Evolutionary conservation across 2,797 vertebrate species (phyloP), one percentile per base, ranked within the genome.

Genomic region (Hyperoplus immaculatus): DNA sequence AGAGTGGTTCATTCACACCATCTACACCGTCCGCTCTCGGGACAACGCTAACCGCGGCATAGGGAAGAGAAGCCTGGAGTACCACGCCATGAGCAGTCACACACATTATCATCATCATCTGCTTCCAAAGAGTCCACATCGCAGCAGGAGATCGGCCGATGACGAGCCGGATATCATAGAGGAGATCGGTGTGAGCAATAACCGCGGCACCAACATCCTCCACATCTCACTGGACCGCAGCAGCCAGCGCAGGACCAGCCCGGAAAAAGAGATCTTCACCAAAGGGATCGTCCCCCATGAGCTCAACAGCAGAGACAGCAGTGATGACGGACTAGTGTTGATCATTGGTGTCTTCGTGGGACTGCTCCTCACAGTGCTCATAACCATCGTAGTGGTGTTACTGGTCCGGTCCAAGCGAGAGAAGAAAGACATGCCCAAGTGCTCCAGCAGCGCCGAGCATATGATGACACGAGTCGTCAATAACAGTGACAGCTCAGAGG

Each of bases 401-500:
- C 36, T 96, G 57, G 85, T 95, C 38, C 95, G 92, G 62, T 91
- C 89, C 63, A 96, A 90, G 85, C 88, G 56, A 46, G 93, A 92
- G 63, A 96, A 95, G 84, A 94, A 93, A 51, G 87, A 93, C 0
- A 47, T 68, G 0, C 89, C 95, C 0, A 94, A 83, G 2, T 87
- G 76, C 42, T 93, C 96, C 0, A 90, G 92, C 86, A 96, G 95
- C 87, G 90, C 93, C 0, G 94, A 97, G 82, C 96, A 96, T n/a
- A 96, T 96, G 96, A 89, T 96, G 95, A 84, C 90, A 0, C 93
- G 65, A 42, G 91, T 76, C 81, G 90, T 84, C 38, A 54, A 78
- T 13, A 83, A 51, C 79, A 85, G 85, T 0, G 96, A 99, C 94
- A 97, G 96, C 92, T 98, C 98, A 0, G 98, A 99, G 90, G 98